Evolutionary conservation across 2,888 invertebrate species (phyloP).

Genomic region (Lumbricus terrestris): DNA sequence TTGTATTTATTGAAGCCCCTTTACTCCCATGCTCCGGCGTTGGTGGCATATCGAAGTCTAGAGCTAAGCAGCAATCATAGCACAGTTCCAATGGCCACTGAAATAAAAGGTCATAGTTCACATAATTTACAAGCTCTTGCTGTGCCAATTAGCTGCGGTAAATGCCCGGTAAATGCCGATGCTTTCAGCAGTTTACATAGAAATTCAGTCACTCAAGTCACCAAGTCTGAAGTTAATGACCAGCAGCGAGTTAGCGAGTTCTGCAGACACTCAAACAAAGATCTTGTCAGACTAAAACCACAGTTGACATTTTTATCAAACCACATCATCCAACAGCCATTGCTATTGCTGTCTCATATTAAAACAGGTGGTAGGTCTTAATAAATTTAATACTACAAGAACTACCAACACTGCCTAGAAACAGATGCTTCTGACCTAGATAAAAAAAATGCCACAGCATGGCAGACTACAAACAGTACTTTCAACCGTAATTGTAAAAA

Average conservation of each 20-base stretch:
- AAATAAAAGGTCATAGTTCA: neutral
- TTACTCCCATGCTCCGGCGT: too few relatives aligned
- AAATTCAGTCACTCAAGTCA: neutral
- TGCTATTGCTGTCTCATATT: neutral
- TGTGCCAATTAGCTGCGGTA: neutral
- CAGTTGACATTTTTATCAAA: constrained; percentile 3
- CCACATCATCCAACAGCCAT: neutral
- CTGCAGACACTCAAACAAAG: neutral
- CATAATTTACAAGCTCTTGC: neutral
- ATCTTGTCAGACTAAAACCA: neutral
- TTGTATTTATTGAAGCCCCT: neutral
- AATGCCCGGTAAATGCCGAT: too few relatives aligned
- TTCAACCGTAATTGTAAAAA: too few relatives aligned
- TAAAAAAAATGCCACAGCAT: too few relatives aligned
- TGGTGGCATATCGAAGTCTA: neutral
- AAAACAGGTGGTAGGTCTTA: neutral
- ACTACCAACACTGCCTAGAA: too few relatives aligned
- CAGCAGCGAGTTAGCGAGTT: too few relatives aligned
- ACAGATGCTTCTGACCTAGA: too few relatives aligned
- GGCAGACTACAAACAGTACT: too few relatives aligned
- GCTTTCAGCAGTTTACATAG: neutral
- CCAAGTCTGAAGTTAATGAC: neutral
- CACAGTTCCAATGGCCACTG: neutral
- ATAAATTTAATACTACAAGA: neutral
- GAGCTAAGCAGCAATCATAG: neutral